Percentiles rank a stretch among this genome's conserved stretches.
Conservation (phyloP, 2,888 invertebrate genomes). For the Eupsilia transversa region DNA sequence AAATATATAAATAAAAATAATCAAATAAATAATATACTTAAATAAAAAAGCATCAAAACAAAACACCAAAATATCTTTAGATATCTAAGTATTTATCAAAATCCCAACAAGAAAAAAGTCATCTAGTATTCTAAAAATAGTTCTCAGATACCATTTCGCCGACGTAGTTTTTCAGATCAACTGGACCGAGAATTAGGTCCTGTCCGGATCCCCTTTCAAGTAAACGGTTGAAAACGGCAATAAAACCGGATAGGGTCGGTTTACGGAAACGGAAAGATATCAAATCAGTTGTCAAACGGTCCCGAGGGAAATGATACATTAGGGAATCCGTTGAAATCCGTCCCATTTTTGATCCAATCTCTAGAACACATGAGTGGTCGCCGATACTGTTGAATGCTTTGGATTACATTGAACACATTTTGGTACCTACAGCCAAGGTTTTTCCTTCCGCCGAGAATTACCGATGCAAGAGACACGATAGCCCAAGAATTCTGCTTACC, state of each 20-base stretch:
- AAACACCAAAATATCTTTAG: no score
- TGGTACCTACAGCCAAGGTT: not conserved
- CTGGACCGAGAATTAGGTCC: conserved; percentile 16
- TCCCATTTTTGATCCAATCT: conserved; percentile 53
- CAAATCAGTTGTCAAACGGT: conserved; percentile 59
- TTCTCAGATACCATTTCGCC: not conserved
- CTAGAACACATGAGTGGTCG: conserved; percentile 30
- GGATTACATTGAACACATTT: conserved; percentile 16
- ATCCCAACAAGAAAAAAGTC: not conserved
- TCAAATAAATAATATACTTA: no score
- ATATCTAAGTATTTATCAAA: not conserved
- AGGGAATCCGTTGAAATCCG: conserved; percentile 36
- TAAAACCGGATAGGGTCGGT: conserved; percentile 50
- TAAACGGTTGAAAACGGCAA: conserved; percentile 52
- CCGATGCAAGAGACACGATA: no score
- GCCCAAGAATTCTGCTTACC: not conserved
- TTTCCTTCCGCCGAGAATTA: no score
- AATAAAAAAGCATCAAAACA: no score
- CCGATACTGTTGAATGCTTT: conserved; percentile 14
- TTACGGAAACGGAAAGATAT: conserved; percentile 56
- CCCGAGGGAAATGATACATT: conserved; percentile 63
- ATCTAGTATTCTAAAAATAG: not conserved
- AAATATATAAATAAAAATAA: no score
- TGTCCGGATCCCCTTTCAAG: conserved; percentile 27
- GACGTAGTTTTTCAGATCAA: conserved; percentile 11